These are phyloP conservation scores for Balanococcus diminutus DNA, from an alignment of 2,888 invertebrate genomes.

Conservation along the genomic window DNA sequence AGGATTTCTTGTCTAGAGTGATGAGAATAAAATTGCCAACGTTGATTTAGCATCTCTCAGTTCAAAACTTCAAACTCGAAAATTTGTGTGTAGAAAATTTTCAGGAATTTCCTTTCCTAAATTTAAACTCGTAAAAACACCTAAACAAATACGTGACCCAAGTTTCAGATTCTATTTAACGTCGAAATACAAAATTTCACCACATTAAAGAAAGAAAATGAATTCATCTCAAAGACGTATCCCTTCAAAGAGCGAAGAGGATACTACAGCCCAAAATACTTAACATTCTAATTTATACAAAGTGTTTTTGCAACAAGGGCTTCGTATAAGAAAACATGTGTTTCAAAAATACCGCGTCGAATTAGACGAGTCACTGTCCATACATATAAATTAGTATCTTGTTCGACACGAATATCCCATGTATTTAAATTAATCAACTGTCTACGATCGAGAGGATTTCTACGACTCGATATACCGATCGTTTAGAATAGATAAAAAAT, in stretches of 20 bases:
- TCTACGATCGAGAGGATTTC: not conserved
- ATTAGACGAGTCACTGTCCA: not conserved
- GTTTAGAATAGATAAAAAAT: conserved; percentile 1
- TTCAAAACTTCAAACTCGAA: not conserved
- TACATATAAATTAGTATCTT: not conserved
- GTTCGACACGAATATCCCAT: not conserved
- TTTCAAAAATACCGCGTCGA: not conserved
- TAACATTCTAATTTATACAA: not conserved
- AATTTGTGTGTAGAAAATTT: not conserved
- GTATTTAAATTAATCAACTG: conserved; percentile 21
- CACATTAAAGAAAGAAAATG: not conserved
- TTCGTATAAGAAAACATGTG: not conserved
- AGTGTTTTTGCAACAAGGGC: not conserved
- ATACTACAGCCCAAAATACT: not conserved
- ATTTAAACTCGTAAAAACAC: not conserved
- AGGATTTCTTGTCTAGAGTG: not conserved
- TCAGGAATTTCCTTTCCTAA: not conserved
- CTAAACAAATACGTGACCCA: not conserved
- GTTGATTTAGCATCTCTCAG: not conserved
- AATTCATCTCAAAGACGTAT: not conserved
- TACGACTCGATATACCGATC: not conserved
- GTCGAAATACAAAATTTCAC: not conserved
- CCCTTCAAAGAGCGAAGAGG: too few relatives aligned
- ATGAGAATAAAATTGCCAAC: not conserved
- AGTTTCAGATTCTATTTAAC: not conserved